Conservation (phyloP, 2,888 invertebrate genomes). For the Caenorhabditis angaria region DNA sequence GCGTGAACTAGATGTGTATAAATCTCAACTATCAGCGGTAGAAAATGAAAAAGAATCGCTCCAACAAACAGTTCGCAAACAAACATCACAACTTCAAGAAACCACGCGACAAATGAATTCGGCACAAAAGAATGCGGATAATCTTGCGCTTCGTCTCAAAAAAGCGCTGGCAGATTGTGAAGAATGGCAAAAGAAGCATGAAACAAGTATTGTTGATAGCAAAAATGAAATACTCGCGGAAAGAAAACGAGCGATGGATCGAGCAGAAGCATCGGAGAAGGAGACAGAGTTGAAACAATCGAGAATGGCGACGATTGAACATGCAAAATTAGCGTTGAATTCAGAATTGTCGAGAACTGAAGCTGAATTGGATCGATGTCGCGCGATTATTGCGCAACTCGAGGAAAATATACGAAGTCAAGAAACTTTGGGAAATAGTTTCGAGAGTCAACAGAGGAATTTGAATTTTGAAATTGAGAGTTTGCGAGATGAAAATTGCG, state of each 20-base stretch:
- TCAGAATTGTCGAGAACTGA: constrained; percentile 51
- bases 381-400: constrained; percentile 56
- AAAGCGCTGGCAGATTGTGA: constrained; percentile 56
- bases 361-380: constrained; percentile 60
- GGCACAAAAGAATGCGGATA: constrained; percentile 47
- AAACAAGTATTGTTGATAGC: constrained; percentile 53
- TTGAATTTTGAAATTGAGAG: constrained; percentile 58
- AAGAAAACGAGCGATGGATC: constrained; percentile 59
- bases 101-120: constrained; percentile 36
- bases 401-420: constrained; percentile 62
- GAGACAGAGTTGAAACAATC: constrained; percentile 55
- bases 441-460: constrained; percentile 62
- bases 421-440: constrained; percentile 61
- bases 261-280: constrained; percentile 53
- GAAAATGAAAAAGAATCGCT: constrained; percentile 63
- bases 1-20: constrained; percentile 68
- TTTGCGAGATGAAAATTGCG: constrained; percentile 65
- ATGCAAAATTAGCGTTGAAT: constrained; percentile 55
- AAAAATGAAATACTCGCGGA: constrained; percentile 62
- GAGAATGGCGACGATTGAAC: constrained; percentile 50
- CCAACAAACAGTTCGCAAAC: constrained; percentile 44
- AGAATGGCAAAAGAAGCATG: constrained; percentile 62
- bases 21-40: constrained; percentile 58
- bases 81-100: constrained; percentile 51
- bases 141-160: constrained; percentile 50